Percentiles rank a stretch among this genome's conserved stretches.
Evolutionary conservation across 2,888 invertebrate species (phyloP).

Genomic region (Timandra comae): DNA sequence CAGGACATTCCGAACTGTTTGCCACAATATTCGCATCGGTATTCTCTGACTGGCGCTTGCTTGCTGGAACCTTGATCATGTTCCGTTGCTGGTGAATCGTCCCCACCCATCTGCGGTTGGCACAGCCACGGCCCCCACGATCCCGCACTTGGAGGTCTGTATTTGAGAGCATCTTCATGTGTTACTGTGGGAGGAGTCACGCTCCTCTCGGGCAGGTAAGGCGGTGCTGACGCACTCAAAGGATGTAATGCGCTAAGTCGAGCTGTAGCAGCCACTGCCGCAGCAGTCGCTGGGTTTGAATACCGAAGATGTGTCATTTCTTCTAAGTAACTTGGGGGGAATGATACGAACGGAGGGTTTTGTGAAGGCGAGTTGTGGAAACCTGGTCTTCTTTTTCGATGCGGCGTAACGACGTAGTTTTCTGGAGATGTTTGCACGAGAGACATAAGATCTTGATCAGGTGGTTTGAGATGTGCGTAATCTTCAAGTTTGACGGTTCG

Average conservation of each 20-base stretch:
- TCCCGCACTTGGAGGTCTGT: constrained; percentile 83
- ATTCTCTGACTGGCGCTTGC: constrained; percentile 85
- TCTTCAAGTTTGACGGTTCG: constrained; percentile 81
- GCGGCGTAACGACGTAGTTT: constrained; percentile 91
- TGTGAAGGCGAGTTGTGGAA: constrained; percentile 92
- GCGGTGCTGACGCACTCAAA: constrained; percentile 84
- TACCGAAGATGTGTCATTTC: constrained; percentile 80
- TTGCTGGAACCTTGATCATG: constrained; percentile 75
- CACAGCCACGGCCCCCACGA: constrained; percentile 83
- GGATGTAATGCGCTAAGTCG: constrained; percentile 75
- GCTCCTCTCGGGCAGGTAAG: constrained; percentile 79
- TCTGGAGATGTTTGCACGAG: constrained; percentile 85
- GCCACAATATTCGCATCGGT: constrained; percentile 92
- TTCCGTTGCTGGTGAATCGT: constrained; percentile 62
- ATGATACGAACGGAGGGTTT: constrained; percentile 91
- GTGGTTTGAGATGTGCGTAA: constrained; percentile 79
- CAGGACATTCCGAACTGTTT: constrained; percentile 95
- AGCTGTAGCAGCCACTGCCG: constrained; percentile 75
- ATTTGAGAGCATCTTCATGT: constrained; percentile 76
- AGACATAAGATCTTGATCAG: constrained; percentile 82
- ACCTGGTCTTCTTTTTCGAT: constrained; percentile 89
- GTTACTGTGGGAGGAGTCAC: constrained; percentile 78
- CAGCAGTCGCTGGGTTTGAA: constrained; percentile 76
- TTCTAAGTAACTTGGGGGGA: constrained; percentile 85
- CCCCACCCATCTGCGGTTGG: constrained; percentile 79